phyloP scores from a whole-genome alignment of 2,888 invertebrate species.

The Pseudococcus viburni region DNA sequence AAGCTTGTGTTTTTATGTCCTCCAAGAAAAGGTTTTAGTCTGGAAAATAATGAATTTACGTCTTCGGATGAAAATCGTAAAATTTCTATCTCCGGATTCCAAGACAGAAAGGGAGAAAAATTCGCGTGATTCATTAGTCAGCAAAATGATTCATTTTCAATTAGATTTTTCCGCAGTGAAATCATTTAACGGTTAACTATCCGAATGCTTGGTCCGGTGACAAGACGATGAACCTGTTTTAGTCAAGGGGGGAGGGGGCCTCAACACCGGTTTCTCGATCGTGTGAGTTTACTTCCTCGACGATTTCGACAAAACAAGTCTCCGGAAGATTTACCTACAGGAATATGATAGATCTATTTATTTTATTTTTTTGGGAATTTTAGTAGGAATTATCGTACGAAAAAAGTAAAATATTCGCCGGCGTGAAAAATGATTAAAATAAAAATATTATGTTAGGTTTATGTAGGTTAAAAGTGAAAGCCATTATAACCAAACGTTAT shows the following conservation, averaged over 20 bases:
- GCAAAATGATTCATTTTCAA: slow-evolving; percentile 30
- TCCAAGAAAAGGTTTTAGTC: too few species aligned
- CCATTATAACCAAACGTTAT: slow-evolving; percentile 61
- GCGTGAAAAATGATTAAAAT: slow-evolving; percentile 58
- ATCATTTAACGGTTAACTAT: slow-evolving; percentile 34
- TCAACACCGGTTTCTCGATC: not conserved
- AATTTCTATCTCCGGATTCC: too few species aligned
- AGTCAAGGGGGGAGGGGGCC: not conserved
- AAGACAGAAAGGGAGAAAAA: not conserved
- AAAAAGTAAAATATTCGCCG: not conserved
- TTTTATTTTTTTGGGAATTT: not conserved
- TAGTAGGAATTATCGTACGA: not conserved
- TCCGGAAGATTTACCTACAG: not conserved
- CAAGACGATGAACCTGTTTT: slow-evolving; percentile 7
- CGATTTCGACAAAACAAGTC: not conserved
- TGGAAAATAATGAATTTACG: too few species aligned
- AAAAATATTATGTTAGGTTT: slow-evolving; percentile 60
- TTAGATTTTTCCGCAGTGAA: slow-evolving; percentile 21
- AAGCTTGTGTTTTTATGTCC: not conserved
- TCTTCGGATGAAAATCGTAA: too few species aligned
- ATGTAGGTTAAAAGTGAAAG: slow-evolving; percentile 66
- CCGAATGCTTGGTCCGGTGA: not conserved
- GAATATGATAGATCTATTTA: slow-evolving; percentile 17
- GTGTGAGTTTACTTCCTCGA: slow-evolving; percentile 44
- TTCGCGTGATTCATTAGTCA: not conserved